A percentile compares a stretch with the other conserved stretches of the same genome.
Evolutionary conservation across 1,140 invertebrate genomes (phyloP).

Genomic region (Ceratosolen solmsi): DNA sequence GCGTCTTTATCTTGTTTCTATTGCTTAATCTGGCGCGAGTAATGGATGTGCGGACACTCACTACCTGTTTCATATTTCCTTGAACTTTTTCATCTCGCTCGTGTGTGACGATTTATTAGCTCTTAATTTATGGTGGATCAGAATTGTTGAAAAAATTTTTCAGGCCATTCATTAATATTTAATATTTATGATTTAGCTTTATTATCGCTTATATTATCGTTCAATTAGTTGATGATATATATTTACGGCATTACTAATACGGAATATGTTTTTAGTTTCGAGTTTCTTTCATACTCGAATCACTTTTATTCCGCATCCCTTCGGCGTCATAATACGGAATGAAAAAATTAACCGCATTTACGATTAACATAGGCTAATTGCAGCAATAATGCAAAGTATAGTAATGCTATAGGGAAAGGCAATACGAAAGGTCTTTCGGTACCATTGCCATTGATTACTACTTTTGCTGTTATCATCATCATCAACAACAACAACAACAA

Average conservation of each 20-base stretch:
- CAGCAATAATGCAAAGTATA: neutral
- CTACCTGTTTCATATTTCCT: neutral
- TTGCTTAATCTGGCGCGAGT: constrained; percentile 8
- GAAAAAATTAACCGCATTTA: neutral
- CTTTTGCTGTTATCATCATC: too few species aligned
- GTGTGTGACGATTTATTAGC: neutral
- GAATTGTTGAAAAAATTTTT: neutral
- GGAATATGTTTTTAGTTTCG: neutral
- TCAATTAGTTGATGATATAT: neutral
- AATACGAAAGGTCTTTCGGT: too few species aligned
- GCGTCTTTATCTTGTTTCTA: neutral
- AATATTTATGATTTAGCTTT: neutral
- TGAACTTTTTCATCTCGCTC: neutral
- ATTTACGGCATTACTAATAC: neutral
- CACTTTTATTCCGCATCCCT: neutral
- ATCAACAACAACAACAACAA: too few species aligned
- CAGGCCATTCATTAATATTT: neutral
- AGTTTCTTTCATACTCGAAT: neutral
- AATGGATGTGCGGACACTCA: neutral
- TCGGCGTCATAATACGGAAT: neutral
- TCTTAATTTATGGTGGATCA: neutral
- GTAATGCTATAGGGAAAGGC: too few species aligned
- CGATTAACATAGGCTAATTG: neutral
- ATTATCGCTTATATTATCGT: neutral
- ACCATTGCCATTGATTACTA: too few species aligned